Percentiles rank a stretch among this genome's conserved stretches.
Evolutionary conservation across 2,888 invertebrate genomes (phyloP).

Genomic region (Tetheella fluctuosa): DNA sequence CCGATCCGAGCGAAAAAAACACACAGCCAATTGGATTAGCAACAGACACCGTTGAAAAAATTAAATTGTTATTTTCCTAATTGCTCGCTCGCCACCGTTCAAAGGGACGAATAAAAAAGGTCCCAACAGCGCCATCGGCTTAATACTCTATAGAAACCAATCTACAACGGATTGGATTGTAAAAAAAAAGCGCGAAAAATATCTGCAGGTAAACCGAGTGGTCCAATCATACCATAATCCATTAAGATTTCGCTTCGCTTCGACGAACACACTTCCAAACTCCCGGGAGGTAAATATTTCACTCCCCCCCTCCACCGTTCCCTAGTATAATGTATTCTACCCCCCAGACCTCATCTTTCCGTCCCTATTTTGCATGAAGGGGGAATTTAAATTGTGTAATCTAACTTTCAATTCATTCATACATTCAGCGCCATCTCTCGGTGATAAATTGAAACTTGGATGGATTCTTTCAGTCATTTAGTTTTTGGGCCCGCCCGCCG

Average conservation of each 20-base stretch:
- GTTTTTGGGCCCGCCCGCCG: conserved; percentile 42
- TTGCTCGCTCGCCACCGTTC: conserved; percentile 50
- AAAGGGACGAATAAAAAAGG: conserved; percentile 46
- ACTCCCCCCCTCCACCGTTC: conserved; percentile 57
- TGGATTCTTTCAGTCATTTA: conserved; percentile 76
- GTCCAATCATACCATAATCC: conserved; percentile 82
- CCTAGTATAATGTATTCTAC: conserved; percentile 76
- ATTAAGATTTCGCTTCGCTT: conserved; percentile 79
- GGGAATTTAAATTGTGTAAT: conserved; percentile 85
- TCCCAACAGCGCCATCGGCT: conserved; percentile 45
- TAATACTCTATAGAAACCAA: conserved; percentile 62
- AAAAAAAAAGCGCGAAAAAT: conserved; percentile 59
- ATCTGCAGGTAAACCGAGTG: conserved; percentile 70
- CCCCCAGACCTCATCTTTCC: conserved; percentile 81
- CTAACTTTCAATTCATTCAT: conserved; percentile 85
- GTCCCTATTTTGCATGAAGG: conserved; percentile 83
- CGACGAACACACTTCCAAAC: conserved; percentile 78
- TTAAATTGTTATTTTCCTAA: conserved; percentile 69
- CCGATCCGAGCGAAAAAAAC: conserved; percentile 39
- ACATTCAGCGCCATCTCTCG: conserved; percentile 82
- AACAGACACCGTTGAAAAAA: conserved; percentile 41
- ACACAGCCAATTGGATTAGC: conserved; percentile 40
- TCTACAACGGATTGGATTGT: conserved; percentile 45
- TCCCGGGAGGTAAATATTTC: conserved; percentile 82
- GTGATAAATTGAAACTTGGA: conserved; percentile 82